Evolutionary conservation across 2,888 invertebrate genomes (phyloP), one percentile per base, ranked within the genome.

Genomic region (Abscondita cerata): DNA sequence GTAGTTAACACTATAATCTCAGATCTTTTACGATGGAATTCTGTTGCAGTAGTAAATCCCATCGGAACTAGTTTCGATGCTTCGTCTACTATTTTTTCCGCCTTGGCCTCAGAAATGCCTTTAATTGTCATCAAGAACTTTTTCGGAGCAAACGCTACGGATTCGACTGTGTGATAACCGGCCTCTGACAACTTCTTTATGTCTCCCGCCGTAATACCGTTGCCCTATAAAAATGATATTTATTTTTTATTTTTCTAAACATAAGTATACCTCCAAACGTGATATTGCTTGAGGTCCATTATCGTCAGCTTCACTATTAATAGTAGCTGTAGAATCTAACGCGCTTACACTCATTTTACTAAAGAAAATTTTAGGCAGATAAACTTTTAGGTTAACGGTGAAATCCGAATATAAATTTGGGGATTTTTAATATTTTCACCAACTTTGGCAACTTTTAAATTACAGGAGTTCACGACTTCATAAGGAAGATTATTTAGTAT

Each of bases 41-140:
- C 96, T 2, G 96, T 94, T 0, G 99, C 99, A 19, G 98, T 97
- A 3, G 96, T 97, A 76, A 99, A 99, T 0, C 98, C 98, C 93
- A 99, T 95, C 0, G 96, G 95, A 0, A 98, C 95, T 36, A 96
- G 80, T 80, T 98, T 99, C 0, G 90, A 87, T 1, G 98, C 96
- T 81, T 97, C 98, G 1, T 86, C 85, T 60, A 95, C 75, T 67
- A 98, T 88, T 83, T 97, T 97, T 67, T 98, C 98, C 9, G 96
- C 98, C 80, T 99, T 99, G 0, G 92, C 93, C 77, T 99, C 99
- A 47, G 96, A 96, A 68, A 99, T 94, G 0, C 99, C 99, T 81
- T 97, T 97, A 41, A 96, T 92, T 4, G 88, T 83, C 1, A 96
- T 83, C 0, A 99, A 82, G 76, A 89, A 87, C 80, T 98, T 98